phyloP scores from a whole-genome alignment of 92 coral and sea anemone genomes.

The Paramuricea clavata region DNA sequence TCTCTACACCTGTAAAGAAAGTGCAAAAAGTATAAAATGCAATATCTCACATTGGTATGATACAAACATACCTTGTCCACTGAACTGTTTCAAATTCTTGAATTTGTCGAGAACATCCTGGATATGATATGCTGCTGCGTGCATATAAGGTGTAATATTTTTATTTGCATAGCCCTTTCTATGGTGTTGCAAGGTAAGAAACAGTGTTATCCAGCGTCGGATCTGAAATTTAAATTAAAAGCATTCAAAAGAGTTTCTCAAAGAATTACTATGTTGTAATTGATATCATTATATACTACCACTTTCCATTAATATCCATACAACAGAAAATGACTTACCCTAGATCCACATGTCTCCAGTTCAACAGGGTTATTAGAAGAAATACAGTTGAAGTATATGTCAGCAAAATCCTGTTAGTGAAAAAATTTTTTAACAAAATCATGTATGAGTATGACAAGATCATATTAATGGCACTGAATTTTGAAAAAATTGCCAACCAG shows the following conservation, averaged over 20 bases:
- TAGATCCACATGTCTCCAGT: constrained; percentile 48
- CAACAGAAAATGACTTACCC: background rate
- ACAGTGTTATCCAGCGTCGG: constrained; percentile 59
- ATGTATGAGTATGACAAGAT: too few species aligned
- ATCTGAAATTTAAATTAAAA: constrained; percentile 44
- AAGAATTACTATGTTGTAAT: background rate
- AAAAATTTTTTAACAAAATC: background rate
- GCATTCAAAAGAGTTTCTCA: background rate
- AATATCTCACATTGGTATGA: too few species aligned
- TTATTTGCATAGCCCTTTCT: constrained; percentile 71
- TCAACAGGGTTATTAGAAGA: constrained; percentile 50
- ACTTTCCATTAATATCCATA: background rate
- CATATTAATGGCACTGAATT: too few species aligned
- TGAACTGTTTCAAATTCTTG: too few species aligned
- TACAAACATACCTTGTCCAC: too few species aligned
- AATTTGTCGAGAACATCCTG: constrained; percentile 61
- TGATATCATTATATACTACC: background rate
- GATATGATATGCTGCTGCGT: constrained; percentile 73
- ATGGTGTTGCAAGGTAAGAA: constrained; percentile 58
- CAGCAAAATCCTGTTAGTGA: constrained; percentile 65
- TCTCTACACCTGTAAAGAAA: constrained; percentile 35
- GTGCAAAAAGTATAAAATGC: too few species aligned
- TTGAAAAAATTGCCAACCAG: too few species aligned
- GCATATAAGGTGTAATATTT: constrained; percentile 76
- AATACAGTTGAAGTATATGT: constrained; percentile 65